Conservation (phyloP, 2,113 vertebrate species). For the Hypanus sabinus region DNA sequence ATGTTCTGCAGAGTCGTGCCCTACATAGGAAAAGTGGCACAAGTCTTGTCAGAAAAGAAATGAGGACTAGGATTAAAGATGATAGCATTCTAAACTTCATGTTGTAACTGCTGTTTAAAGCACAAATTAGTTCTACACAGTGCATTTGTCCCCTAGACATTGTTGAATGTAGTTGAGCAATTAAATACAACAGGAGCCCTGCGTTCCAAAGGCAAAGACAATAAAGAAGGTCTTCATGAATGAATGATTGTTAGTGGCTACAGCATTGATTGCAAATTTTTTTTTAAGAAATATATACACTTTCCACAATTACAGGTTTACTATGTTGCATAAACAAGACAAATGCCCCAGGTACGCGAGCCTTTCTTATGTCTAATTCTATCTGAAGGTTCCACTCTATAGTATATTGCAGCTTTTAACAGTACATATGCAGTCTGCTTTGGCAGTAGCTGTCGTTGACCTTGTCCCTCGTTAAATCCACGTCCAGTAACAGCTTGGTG, state of each 20-base stretch:
- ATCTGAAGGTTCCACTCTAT: constrained; percentile 15
- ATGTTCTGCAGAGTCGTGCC: neutral
- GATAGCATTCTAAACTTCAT: constrained; percentile 14
- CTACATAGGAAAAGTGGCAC: neutral
- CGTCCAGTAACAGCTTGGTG: constrained; percentile 14
- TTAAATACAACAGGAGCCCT: constrained; percentile 15
- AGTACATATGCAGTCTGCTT: constrained; percentile 37
- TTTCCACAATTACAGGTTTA: constrained; percentile 19
- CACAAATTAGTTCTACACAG: constrained; percentile 25
- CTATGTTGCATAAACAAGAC: constrained; percentile 30
- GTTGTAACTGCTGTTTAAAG: neutral
- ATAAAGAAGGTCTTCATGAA: constrained; percentile 1
- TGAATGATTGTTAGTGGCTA: constrained; percentile 17
- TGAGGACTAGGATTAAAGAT: neutral
- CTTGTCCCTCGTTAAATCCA: constrained; percentile 24
- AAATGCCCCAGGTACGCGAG: neutral
- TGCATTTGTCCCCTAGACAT: constrained; percentile 30
- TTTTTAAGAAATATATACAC: constrained; percentile 19
- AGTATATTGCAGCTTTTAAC: constrained; percentile 33
- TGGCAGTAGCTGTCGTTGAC: constrained; percentile 30
- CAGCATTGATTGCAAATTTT: neutral
- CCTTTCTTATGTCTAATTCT: neutral
- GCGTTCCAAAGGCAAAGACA: constrained; percentile 5
- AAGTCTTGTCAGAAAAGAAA: neutral
- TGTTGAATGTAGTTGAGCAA: constrained; percentile 4